Conservation (phyloP, 2,888 invertebrate genomes). For the Sabellastarte sp. region DNA sequence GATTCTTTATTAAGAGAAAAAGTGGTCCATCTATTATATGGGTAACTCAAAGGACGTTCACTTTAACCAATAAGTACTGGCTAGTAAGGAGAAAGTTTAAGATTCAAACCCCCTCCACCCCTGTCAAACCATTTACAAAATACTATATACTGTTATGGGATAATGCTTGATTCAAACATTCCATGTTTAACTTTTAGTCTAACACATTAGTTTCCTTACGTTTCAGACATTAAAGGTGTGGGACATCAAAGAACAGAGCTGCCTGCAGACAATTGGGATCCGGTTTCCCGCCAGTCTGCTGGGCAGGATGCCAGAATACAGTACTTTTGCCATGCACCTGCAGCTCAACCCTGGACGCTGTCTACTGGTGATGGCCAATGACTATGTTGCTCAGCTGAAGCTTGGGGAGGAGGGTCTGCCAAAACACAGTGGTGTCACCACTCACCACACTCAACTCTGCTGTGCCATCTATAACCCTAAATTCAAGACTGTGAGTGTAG, state of each 20-base stretch:
- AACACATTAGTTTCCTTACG: not conserved
- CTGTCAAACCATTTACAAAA: too few relatives aligned
- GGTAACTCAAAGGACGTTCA: too few relatives aligned
- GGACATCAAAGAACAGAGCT: conserved; percentile 56
- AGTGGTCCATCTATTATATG: too few relatives aligned
- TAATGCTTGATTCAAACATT: too few relatives aligned
- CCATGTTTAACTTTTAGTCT: too few relatives aligned
- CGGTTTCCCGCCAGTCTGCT: conserved; percentile 55
- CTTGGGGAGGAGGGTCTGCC: conserved; percentile 42
- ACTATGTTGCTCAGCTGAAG: conserved; percentile 53
- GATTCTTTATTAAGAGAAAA: too few relatives aligned
- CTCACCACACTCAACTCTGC: conserved; percentile 54
- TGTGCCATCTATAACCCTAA: conserved; percentile 55
- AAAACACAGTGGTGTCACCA: conserved; percentile 35
- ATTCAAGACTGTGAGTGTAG: conserved; percentile 49
- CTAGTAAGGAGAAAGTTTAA: too few relatives aligned
- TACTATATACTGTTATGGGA: too few relatives aligned
- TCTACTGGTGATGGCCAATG: conserved; percentile 55
- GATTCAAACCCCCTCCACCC: too few relatives aligned
- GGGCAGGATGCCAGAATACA: conserved; percentile 56
- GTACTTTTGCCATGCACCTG: conserved; percentile 52
- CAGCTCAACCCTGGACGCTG: conserved; percentile 29
- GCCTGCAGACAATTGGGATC: conserved; percentile 53
- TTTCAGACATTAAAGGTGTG: conserved; percentile 56
- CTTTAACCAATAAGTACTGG: too few relatives aligned